Evolutionary conservation across 2,797 vertebrate species (phyloP), one percentile per base, ranked within the genome.

Genomic region (Calcarius lapponicus): DNA sequence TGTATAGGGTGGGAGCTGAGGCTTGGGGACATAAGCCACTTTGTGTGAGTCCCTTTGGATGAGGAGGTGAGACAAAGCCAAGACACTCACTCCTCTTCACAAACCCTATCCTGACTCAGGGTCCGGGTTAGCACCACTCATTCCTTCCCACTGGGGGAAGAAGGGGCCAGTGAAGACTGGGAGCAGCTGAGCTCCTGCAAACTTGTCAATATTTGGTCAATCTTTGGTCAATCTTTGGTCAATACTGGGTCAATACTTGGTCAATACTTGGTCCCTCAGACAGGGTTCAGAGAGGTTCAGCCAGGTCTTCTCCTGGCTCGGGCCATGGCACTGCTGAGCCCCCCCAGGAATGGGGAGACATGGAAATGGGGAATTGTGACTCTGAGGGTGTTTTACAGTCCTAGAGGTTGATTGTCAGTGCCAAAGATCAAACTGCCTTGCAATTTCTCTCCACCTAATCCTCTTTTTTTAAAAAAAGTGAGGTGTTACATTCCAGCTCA

Each of bases 261-360:
- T 16, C 16, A 26, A 17, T 34, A 17, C 58, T 78, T 71, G 13
- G 18, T 54, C 28, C 28, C 36, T 72, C 51, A 62, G 16, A 6
- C 1, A 20, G 10, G 4, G 4, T 54, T 72, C 57, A 31, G 58
- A 66, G 21, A 20, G 10, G 4, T 25, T 81, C 58, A n/a, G n/a
- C n/a, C n/a, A n/a, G n/a, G n/a, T 69, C 45, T 80, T 45, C 34
- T 79, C 58, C 28, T 8, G 12, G 7, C 13, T 4, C 17, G 28
- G 31, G 29, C 36, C 64, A 25, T 10, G 17, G 13, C 21, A 22
- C 25, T 47, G 53, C 34, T 48, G 14, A 53, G 36, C 5, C 7
- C 29, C 29, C 36, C 24, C 3, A 3, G 17, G 8, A 10, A 5
- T 15, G 24, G 12, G 57, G 34, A 1, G 1, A 36, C 20, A 12